Base-by-base conservation (phyloP, 2,113 vertebrate species). In the Hypomesus transpacificus region DNA sequence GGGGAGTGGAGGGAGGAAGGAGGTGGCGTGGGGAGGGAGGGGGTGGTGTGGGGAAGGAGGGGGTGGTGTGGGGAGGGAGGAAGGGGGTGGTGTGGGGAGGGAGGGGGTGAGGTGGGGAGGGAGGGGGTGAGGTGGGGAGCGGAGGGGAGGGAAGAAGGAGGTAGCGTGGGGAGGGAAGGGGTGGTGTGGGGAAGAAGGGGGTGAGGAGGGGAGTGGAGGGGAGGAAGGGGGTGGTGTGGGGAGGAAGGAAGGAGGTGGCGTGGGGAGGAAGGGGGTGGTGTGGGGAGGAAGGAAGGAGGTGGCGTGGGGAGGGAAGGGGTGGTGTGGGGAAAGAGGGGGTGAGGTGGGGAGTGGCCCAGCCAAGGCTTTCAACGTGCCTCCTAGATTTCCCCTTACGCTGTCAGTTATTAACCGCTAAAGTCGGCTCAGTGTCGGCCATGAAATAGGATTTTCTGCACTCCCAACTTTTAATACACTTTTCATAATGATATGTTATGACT, bases 151-250 rank as follows among this genome's bases (percentile, higher is more conserved):
- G 31, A 34, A 52, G 50, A 74, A 71, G 66, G 76, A 57, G 63
- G 69, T 66, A 8, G 34, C 1, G 7, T 4, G 34, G 34, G 34
- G 34, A 11, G 39, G 39, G 39, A 34, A 4, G 39, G n/a, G 66
- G 75, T 64, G 63, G 69, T 66, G 39, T 8, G 39, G 39, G 39
- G 39, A 34, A 52, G 28, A 74, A 71, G 66, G 76, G 60, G 63
- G 69, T 66, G 39, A 34, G 4, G 39, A 1, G 9, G 39, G 4
- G 39, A 11, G 39, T 8, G n/a, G n/a, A n/a, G n/a, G n/a, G n/a
- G n/a, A n/a, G n/a, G n/a, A n/a, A n/a, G n/a, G n/a, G n/a, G n/a
- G n/a, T n/a, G 34, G 34, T 3, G 34, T 3, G 6, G 34, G 6
- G 34, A 4, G 31, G 31, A 4, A 34, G 56, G 50, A 74, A 71